These are phyloP conservation scores for Erynnis tages DNA, from an alignment of 2,888 invertebrate species.

Conservation along the genomic window DNA sequence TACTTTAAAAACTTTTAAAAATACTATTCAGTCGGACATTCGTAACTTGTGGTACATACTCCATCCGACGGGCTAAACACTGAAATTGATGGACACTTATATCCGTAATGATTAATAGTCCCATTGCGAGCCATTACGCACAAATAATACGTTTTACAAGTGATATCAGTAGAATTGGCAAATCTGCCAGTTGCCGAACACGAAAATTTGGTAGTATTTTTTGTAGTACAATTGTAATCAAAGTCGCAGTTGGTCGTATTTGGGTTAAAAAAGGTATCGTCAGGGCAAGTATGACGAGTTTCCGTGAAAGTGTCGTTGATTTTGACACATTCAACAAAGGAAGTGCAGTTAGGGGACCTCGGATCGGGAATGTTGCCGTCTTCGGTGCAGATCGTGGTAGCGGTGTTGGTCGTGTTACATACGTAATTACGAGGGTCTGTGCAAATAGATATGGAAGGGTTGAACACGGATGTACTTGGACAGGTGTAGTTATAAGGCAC, in stretches of 20 bases:
- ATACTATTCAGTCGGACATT: no score
- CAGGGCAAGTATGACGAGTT: no score
- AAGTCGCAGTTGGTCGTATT: no score
- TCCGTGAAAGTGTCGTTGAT: no score
- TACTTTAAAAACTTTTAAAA: no score
- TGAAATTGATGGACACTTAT: conserved; percentile 41
- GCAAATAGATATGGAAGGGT: not conserved
- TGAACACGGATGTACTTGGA: conserved; percentile 22
- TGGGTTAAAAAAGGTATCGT: no score
- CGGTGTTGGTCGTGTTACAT: no score
- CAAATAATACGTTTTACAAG: conserved; percentile 57
- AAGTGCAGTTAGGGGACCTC: no score
- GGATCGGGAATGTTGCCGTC: no score
- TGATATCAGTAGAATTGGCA: conserved; percentile 52
- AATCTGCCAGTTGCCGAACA: conserved; percentile 59
- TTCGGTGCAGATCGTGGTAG: no score
- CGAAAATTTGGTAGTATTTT: conserved; percentile 34
- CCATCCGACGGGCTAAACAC: conserved; percentile 52
- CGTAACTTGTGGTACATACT: conserved; percentile 55
- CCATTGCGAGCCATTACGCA: conserved; percentile 50
- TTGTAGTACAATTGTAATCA: no score
- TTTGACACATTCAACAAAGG: no score
- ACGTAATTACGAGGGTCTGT: not conserved
- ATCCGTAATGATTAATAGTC: conserved; percentile 20
- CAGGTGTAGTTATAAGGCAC: conserved; percentile 16